A percentile compares a stretch with the other conserved stretches of the same genome.
These are phyloP conservation scores for mouse (Mus musculus) DNA, from an alignment of 2,113 vertebrate genomes.

Conservation along the genomic window DNA sequence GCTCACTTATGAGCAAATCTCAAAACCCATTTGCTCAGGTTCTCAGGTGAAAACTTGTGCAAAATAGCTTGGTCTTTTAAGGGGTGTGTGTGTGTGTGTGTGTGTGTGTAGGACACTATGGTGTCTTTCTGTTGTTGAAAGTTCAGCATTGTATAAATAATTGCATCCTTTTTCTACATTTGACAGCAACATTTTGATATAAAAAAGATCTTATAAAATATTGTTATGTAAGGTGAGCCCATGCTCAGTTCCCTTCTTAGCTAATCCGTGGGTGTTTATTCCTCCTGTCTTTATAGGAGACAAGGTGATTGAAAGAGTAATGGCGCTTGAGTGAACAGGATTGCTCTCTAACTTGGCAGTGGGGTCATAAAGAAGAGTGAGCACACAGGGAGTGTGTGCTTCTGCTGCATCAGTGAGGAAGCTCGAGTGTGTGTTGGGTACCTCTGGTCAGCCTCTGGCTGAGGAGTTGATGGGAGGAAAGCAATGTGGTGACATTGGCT, in stretches of 20 bases:
- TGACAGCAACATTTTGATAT: neutral
- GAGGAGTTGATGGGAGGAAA: neutral
- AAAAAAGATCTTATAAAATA: neutral
- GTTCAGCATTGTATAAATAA: neutral
- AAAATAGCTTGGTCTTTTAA: neutral
- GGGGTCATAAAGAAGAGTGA: neutral
- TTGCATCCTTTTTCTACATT: neutral
- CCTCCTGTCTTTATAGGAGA: neutral
- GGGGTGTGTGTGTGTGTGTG: neutral
- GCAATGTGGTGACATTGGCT: neutral
- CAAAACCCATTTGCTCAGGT: neutral
- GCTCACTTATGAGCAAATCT: neutral
- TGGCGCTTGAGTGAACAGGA: neutral
- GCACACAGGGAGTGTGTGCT: neutral
- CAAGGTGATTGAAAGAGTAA: neutral
- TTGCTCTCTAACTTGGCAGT: neutral
- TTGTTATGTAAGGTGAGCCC: neutral
- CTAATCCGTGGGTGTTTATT: neutral
- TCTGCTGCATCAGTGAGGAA: neutral
- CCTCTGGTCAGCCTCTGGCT: neutral
- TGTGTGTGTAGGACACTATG: neutral
- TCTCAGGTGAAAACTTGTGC: neutral
- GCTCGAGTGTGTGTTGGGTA: neutral
- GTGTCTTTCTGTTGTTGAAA: neutral
- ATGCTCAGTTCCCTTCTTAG: neutral